These are phyloP conservation scores for Drosophila cracens DNA, from an alignment of 2,888 invertebrate genomes.

Conservation along the genomic window DNA sequence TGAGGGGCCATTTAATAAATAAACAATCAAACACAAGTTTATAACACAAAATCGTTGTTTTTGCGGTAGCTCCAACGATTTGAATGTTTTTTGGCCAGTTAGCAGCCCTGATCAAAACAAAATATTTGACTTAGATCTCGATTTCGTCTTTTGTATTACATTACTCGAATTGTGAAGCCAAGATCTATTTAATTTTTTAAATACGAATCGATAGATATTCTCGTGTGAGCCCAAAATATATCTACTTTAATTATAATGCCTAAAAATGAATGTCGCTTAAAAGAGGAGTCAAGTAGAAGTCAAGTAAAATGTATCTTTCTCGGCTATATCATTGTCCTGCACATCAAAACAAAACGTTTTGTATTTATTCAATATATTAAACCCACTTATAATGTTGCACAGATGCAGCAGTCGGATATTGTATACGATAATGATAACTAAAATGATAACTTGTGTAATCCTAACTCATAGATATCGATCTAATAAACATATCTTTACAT, in stretches of 20 bases:
- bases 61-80: not conserved
- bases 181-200: not conserved
- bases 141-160: too few relatives aligned
- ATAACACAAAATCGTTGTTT: not conserved
- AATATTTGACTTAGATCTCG: too few relatives aligned
- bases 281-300: not conserved
- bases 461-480: not conserved
- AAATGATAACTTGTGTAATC: not conserved
- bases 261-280: rapidly evolving
- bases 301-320: not conserved
- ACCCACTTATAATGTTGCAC: not conserved
- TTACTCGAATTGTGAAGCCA: not conserved
- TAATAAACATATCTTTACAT: too few relatives aligned
- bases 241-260: not conserved
- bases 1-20: not conserved
- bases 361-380: not conserved
- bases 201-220: not conserved
- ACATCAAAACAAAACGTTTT: not conserved
- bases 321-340: not conserved
- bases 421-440: not conserved
- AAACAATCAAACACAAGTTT: not conserved
- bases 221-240: not conserved
- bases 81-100: not conserved
- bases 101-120: too few relatives aligned
- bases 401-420: not conserved